These are phyloP conservation scores for Pangasianodon gigas DNA, from an alignment of 2,113 vertebrate genomes.

Conservation along the genomic window DNA sequence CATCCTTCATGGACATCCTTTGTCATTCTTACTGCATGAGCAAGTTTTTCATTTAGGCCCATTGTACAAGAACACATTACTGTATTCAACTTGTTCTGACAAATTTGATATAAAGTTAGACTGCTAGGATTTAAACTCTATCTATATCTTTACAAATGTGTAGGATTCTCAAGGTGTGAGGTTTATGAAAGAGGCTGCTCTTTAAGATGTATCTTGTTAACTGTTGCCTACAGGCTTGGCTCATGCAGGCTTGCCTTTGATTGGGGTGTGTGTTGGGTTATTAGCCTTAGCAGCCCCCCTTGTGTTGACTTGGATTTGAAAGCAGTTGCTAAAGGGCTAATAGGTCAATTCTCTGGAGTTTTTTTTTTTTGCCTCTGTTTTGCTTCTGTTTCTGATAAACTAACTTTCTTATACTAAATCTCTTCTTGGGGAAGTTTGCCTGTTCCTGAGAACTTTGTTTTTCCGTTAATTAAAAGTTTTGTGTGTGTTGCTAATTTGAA, in stretches of 20 bases:
- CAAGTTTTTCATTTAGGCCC: neutral
- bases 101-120: neutral
- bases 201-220: slow-evolving; percentile 47
- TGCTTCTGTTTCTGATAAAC: neutral
- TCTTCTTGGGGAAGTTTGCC: neutral
- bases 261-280: slow-evolving; percentile 34
- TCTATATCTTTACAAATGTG: neutral
- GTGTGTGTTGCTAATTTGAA: neutral
- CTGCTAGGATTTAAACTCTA: neutral
- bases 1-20: neutral
- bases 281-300: neutral
- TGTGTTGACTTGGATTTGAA: neutral
- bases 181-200: slow-evolving; percentile 22
- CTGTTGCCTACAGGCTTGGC: slow-evolving; percentile 60
- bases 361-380: neutral
- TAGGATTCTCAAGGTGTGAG: neutral
- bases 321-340: neutral
- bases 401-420: neutral
- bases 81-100: neutral
- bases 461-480: neutral
- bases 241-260: slow-evolving; percentile 65
- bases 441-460: slow-evolving; percentile 20
- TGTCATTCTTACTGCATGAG: neutral
- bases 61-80: neutral
- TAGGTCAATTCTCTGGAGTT: neutral